Base-by-base conservation (phyloP, 2,797 vertebrate genomes). In the Vespertilio murinus region DNA sequence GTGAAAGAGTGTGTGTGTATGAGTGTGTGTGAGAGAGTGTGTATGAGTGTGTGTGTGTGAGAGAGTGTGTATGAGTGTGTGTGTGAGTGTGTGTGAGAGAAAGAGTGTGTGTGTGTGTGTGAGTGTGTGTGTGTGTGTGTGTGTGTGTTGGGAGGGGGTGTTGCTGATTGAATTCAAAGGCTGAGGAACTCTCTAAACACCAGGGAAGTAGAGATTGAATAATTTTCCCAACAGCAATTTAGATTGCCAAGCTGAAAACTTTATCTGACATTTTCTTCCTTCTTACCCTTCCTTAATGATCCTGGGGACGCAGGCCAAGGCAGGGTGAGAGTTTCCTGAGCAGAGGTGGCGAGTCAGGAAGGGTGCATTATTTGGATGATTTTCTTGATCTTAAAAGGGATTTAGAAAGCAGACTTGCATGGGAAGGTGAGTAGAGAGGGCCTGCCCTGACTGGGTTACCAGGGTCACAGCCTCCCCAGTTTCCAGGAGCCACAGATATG, bases 401-500 rank as follows among this genome's bases (percentile, higher is more conserved):
- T 81, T 95, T 80, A 77, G 54, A 93, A 91, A 83, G 67, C 25
- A 77, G 52, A 67, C 47, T 52, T 82, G 13, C 40, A n/a, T 9
- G 85, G 56, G 65, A 59, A 92, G 33, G n/a, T 83, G 40, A 12
- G 2, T 75, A 28, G 28, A 86, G 82, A 30, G 0, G 4, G 54
- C 52, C n/a, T 52, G 54, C 2, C 13, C 65, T 92, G 33, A 38
- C 88, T 40, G 22, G 17, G n/a, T 73, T 56, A 42, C 69, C 70
- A 90, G 67, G 40, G 16, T 67, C 65, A 88, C 6, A 9, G 35
- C 18, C 8, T 49, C 64, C 42, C 59, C 59, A 73, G 73, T 88
- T 92, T 96, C 71, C 40, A 89, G 77, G 77, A 91, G 9, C 42
- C 61, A 56, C 45, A 96, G 71, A 59, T 82, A 73, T 59, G 8